Percentiles rank a stretch among this genome's conserved stretches.
phyloP scores from a whole-genome alignment of 2,888 invertebrate species.

The Lepas anatifera region DNA sequence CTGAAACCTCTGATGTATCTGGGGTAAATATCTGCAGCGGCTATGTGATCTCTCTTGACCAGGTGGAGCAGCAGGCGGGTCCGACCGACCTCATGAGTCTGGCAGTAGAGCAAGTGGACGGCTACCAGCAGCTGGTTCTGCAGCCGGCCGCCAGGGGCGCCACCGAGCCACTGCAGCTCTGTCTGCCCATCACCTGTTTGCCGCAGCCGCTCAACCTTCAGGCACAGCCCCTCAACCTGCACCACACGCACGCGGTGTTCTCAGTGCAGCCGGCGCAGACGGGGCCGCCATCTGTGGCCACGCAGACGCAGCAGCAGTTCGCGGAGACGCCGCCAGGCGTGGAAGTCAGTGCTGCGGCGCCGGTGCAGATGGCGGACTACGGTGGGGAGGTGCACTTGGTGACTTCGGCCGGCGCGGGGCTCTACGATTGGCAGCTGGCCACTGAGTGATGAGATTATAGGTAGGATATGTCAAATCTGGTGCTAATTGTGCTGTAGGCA shows the following conservation, averaged over 20 bases:
- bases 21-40: too few species aligned
- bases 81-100: not conserved
- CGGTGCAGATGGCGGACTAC: not conserved
- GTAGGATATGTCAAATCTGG: too few species aligned
- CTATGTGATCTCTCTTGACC: too few species aligned
- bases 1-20: too few species aligned
- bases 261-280: not conserved
- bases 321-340: not conserved
- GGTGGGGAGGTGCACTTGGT: slow-evolving; percentile 4
- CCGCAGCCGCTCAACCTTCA: slow-evolving; percentile 1
- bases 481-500: too few species aligned
- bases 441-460: too few species aligned
- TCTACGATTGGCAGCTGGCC: not conserved
- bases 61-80: not conserved
- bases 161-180: not conserved
- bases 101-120: slow-evolving; percentile 2
- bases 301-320: too few species aligned
- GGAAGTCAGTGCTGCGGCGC: not conserved
- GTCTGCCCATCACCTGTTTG: not conserved
- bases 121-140: slow-evolving; percentile 7
- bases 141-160: not conserved
- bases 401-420: not conserved
- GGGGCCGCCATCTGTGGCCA: not conserved
- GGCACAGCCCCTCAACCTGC: slow-evolving; percentile 5
- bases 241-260: not conserved